Percentiles rank a stretch among this genome's conserved stretches.
Evolutionary conservation across 2,113 vertebrate species (phyloP).

Genomic region (Aphyosemion australe): DNA sequence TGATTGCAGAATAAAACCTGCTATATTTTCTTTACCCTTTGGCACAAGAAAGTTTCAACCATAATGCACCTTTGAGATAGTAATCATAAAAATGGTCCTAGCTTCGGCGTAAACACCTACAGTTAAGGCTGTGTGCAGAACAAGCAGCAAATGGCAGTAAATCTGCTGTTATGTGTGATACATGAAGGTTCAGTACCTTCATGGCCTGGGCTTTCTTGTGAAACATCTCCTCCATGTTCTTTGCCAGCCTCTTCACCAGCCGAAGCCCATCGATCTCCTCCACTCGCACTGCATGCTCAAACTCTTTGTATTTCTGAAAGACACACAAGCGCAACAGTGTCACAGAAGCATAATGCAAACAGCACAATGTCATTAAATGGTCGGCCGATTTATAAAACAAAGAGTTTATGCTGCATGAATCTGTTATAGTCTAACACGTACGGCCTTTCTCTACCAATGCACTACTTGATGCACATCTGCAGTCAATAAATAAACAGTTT

Average conservation of each 20-base stretch:
- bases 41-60: too few species aligned
- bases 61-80: too few species aligned
- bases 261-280: conserved; percentile 96
- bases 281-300: conserved; percentile 91
- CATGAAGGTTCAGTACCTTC: conserved; percentile 75
- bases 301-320: conserved; percentile 96
- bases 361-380: not conserved
- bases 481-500: not conserved
- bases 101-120: too few species aligned
- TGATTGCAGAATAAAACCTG: too few species aligned
- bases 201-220: conserved; percentile 96
- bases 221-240: conserved; percentile 99
- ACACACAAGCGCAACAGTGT: conserved; percentile 9
- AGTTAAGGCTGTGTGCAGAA: too few species aligned
- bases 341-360: not conserved
- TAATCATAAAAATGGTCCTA: too few species aligned
- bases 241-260: conserved; percentile 93
- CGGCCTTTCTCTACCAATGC: too few species aligned
- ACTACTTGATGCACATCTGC: not conserved
- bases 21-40: too few species aligned
- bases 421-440: too few species aligned
- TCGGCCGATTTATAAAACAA: not conserved
- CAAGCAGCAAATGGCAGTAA: too few species aligned
- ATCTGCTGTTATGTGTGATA: not conserved
- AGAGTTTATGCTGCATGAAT: not conserved